These are phyloP conservation scores for Lethrus apterus DNA, from an alignment of 1,140 invertebrate genomes.

Conservation along the genomic window DNA sequence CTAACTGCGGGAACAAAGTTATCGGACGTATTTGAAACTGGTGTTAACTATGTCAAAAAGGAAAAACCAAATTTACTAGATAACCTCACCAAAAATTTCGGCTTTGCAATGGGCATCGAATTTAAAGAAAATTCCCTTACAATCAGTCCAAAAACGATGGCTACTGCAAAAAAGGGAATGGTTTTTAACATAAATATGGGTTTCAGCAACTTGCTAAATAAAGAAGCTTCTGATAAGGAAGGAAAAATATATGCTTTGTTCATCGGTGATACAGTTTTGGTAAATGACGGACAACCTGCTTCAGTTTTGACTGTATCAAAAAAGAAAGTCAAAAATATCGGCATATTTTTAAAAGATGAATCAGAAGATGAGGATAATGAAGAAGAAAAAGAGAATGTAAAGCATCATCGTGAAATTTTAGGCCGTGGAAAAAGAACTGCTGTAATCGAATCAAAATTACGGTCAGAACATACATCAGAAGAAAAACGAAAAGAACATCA, in stretches of 20 bases:
- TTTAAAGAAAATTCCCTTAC: conserved; percentile 92
- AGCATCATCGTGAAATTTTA: conserved; percentile 52
- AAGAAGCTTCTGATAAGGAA: conserved; percentile 73
- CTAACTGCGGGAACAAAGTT: conserved; percentile 78
- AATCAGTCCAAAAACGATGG: conserved; percentile 82
- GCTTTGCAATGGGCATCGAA: conserved; percentile 94
- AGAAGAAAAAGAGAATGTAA: conserved; percentile 61
- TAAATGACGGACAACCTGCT: conserved; percentile 80
- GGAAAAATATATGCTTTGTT: conserved; percentile 91
- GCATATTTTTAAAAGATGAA: conserved; percentile 93
- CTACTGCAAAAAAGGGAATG: conserved; percentile 87
- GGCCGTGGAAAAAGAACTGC: conserved; percentile 85
- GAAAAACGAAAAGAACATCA: conserved; percentile 97
- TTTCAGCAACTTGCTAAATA: conserved; percentile 80
- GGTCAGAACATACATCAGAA: conserved; percentile 93
- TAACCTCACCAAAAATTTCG: conserved; percentile 75
- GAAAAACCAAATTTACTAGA: conserved; percentile 82
- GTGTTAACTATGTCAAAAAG: conserved; percentile 75
- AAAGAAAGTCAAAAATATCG: conserved; percentile 93
- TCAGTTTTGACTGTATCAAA: conserved; percentile 86
- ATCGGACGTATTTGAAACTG: conserved; percentile 83
- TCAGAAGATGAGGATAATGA: conserved; percentile 72
- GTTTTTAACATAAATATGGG: conserved; percentile 95
- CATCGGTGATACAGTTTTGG: conserved; percentile 92
- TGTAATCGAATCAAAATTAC: conserved; percentile 89